Conservation (phyloP, 2,888 invertebrate genomes). For the Polylopha cassiicola region DNA sequence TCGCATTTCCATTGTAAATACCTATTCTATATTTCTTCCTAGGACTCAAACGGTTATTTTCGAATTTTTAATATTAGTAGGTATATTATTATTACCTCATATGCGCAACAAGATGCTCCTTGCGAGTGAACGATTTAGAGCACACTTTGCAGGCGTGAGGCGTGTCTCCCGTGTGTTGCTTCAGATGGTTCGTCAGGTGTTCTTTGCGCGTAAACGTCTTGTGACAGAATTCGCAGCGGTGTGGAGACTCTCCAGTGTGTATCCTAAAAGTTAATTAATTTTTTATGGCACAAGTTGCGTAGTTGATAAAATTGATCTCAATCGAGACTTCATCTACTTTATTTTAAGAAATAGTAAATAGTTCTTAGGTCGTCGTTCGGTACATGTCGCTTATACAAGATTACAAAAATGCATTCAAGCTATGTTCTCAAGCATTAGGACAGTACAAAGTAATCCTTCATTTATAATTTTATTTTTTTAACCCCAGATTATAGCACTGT, state of each 20-base stretch:
- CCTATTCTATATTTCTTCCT: too few relatives aligned
- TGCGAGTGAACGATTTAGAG: constrained; percentile 84
- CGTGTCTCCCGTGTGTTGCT: constrained; percentile 84
- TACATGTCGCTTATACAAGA: too few relatives aligned
- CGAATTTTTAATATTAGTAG: too few relatives aligned
- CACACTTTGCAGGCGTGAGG: constrained; percentile 85
- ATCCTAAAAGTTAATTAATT: constrained; percentile 41
- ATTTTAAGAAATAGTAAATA: too few relatives aligned
- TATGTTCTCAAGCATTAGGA: too few relatives aligned
- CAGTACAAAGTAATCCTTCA: too few relatives aligned
- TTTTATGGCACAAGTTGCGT: constrained; percentile 1
- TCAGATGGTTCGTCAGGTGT: constrained; percentile 81
- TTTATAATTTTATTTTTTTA: neutral
- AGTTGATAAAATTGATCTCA: neutral
- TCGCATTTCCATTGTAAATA: too few relatives aligned
- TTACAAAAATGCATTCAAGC: too few relatives aligned
- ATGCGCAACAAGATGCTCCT: constrained; percentile 85
- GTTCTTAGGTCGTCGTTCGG: too few relatives aligned
- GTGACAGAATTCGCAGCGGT: constrained; percentile 84
- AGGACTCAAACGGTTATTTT: too few relatives aligned
- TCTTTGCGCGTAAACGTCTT: constrained; percentile 85
- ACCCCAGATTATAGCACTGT: neutral
- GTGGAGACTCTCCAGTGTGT: constrained; percentile 84
- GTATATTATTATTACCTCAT: constrained; percentile 76
- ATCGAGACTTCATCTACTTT: neutral